These are phyloP conservation scores for Natator depressus DNA, from an alignment of 2,113 vertebrate species.

Conservation along the genomic window DNA sequence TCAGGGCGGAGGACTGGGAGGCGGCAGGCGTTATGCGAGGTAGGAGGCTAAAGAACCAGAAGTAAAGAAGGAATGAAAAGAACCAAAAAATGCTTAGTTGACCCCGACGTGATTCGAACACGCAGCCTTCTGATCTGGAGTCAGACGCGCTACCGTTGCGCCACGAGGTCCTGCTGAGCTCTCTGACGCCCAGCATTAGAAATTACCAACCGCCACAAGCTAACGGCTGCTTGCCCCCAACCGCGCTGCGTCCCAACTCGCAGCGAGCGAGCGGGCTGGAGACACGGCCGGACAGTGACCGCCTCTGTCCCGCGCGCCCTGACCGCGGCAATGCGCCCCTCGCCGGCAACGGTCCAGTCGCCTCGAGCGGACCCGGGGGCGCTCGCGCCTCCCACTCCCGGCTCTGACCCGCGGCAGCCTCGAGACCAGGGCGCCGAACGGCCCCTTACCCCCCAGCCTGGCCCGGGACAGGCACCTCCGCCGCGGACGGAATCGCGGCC, in stretches of 20 bases:
- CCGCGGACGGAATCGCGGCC: neutral
- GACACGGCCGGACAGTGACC: too few relatives aligned
- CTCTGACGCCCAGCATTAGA: accelerated
- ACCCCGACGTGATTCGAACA: slow-evolving; percentile 85
- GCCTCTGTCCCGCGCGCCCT: too few relatives aligned
- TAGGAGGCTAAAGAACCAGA: accelerated
- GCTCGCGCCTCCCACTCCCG: too few relatives aligned
- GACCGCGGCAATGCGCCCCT: too few relatives aligned
- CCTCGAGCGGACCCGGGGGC: too few relatives aligned
- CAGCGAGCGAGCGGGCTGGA: too few relatives aligned
- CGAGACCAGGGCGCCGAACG: neutral
- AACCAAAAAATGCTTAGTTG: accelerated
- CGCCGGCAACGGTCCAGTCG: too few relatives aligned
- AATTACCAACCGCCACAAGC: accelerated
- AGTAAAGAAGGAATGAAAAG: accelerated
- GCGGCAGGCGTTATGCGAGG: accelerated
- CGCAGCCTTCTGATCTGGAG: slow-evolving; percentile 85
- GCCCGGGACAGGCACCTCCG: neutral
- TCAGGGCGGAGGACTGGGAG: too few relatives aligned
- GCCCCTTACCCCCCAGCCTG: neutral
- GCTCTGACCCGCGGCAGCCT: too few relatives aligned
- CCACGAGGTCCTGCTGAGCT: slow-evolving; percentile 76
- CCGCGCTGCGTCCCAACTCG: too few relatives aligned
- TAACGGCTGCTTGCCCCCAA: neutral
- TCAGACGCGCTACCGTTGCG: slow-evolving; percentile 85